These are phyloP conservation scores for Malurus splendens DNA, from an alignment of 2,797 vertebrate species.

Conservation along the genomic window DNA sequence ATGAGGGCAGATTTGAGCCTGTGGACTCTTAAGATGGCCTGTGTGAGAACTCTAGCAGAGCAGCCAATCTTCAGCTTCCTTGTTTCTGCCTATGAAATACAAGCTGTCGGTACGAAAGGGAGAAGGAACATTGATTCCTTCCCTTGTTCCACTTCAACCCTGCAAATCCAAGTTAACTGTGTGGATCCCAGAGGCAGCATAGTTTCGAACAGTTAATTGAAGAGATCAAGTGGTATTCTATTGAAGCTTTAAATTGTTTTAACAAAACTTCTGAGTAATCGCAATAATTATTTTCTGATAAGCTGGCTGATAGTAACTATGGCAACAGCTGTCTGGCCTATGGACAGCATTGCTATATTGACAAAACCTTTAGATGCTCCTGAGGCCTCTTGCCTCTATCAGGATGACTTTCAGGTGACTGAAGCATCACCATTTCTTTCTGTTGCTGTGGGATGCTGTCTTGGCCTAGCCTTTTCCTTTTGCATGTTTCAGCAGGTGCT, in stretches of 20 bases:
- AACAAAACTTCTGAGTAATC: constrained; percentile 71
- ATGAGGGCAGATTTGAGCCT: not conserved
- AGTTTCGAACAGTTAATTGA: constrained; percentile 60
- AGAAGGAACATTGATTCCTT: constrained; percentile 68
- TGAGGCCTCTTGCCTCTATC: constrained; percentile 52
- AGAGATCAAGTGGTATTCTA: constrained; percentile 30
- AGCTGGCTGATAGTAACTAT: constrained; percentile 76
- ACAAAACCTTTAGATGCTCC: constrained; percentile 68
- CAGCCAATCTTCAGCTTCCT: constrained; percentile 45
- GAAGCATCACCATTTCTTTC: constrained; percentile 8
- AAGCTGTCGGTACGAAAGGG: constrained; percentile 65
- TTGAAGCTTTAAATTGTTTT: constrained; percentile 52
- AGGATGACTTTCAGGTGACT: constrained; percentile 57
- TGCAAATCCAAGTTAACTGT: constrained; percentile 64
- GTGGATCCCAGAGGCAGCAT: constrained; percentile 35
- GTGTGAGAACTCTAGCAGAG: constrained; percentile 29
- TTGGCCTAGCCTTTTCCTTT: constrained; percentile 24
- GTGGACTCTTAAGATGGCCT: constrained; percentile 33
- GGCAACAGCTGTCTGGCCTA: constrained; percentile 75
- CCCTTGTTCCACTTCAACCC: not conserved
- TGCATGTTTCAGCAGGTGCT: constrained; percentile 48
- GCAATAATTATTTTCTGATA: constrained; percentile 74
- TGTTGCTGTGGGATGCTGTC: constrained; percentile 15
- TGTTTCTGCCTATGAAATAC: constrained; percentile 64
- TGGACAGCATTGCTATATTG: constrained; percentile 70